Percentiles rank a stretch among this genome's conserved stretches.
These are phyloP conservation scores for Grammomys dolichurus DNA, from an alignment of 2,113 vertebrate genomes.

Conservation along the genomic window DNA sequence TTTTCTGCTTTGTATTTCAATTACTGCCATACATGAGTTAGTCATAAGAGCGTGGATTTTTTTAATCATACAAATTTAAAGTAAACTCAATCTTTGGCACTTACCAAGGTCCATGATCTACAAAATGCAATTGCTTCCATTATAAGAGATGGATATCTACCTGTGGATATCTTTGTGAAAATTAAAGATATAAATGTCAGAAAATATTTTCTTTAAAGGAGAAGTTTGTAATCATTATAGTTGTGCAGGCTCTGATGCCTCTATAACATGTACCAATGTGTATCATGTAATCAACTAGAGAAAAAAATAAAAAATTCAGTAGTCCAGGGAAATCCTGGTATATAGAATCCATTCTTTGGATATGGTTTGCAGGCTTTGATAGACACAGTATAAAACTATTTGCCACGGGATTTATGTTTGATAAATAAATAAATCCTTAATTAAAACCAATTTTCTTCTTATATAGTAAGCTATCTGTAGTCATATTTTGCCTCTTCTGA, in stretches of 20 bases:
- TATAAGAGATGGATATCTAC: conserved; percentile 16
- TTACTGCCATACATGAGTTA: neutral
- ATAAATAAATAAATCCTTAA: conserved; percentile 51
- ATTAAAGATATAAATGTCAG: neutral
- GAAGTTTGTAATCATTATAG: neutral
- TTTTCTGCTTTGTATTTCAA: conserved; percentile 56
- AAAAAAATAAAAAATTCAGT: neutral
- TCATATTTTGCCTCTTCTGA: neutral
- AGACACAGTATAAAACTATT: neutral
- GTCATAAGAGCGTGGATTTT: neutral
- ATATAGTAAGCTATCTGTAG: conserved; percentile 21
- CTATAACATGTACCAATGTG: conserved; percentile 8
- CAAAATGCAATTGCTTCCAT: conserved; percentile 15
- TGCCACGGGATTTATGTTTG: neutral
- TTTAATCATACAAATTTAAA: conserved; percentile 37
- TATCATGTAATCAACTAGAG: neutral
- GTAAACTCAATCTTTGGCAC: conserved; percentile 30
- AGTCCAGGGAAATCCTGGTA: neutral
- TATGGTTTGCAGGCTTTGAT: neutral
- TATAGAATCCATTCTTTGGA: neutral
- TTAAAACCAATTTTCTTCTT: conserved; percentile 37
- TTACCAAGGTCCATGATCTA: neutral
- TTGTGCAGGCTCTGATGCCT: neutral
- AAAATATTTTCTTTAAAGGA: conserved; percentile 43
- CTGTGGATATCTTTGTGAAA: conserved; percentile 38